phyloP scores from a whole-genome alignment of 2,113 vertebrate genomes.

The Ahaetulla prasina region DNA sequence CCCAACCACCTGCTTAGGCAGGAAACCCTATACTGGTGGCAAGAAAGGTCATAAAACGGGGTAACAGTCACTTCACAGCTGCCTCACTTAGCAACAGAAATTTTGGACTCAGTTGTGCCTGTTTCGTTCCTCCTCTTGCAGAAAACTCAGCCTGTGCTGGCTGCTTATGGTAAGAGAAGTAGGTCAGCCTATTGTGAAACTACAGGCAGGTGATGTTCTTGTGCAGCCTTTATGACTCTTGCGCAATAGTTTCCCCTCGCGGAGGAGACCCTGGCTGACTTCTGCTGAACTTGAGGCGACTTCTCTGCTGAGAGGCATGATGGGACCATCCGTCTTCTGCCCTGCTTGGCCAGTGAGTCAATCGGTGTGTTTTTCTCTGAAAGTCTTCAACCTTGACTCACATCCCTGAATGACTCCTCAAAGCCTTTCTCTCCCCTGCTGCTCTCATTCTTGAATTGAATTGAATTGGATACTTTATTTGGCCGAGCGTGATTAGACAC shows the following conservation, averaged over 20 bases:
- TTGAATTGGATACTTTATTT: too few species aligned
- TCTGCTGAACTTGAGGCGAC: neutral
- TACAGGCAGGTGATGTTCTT: neutral
- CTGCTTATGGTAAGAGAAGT: neutral
- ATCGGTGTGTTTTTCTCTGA: neutral
- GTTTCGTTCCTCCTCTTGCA: neutral
- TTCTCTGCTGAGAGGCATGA: neutral
- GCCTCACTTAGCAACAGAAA: neutral
- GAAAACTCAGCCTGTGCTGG: neutral
- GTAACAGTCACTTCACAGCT: neutral
- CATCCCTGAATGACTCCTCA: constrained; percentile 2
- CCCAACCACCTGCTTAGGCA: too few species aligned
- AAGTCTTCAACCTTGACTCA: neutral
- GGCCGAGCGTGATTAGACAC: too few species aligned
- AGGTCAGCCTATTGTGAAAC: neutral
- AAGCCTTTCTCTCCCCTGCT: neutral
- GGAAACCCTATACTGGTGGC: too few species aligned
- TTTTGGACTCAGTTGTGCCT: neutral
- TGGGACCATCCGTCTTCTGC: neutral
- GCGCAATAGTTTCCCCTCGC: neutral
- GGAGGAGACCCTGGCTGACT: neutral
- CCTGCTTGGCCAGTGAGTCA: neutral
- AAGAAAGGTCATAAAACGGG: neutral
- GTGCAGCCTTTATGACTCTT: neutral
- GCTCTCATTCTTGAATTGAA: neutral